A percentile compares a stretch with the other conserved stretches of the same genome.
These are phyloP conservation scores for Parotocinclus haroldoi DNA, from an alignment of 2,797 vertebrate genomes.

Conservation along the genomic window DNA sequence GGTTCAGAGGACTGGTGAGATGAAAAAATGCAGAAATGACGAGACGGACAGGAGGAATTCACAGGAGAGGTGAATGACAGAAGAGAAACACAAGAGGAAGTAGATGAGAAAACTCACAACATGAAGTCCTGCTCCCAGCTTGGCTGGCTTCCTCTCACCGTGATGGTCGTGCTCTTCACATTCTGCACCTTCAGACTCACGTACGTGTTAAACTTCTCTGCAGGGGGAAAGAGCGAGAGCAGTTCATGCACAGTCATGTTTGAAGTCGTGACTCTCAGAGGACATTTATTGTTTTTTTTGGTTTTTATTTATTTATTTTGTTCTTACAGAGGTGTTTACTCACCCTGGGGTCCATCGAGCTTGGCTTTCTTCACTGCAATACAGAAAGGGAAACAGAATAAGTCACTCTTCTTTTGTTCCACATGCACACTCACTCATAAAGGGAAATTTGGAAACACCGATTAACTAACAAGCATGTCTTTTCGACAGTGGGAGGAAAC, in stretches of 20 bases:
- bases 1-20: neutral
- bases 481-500: too few relatives aligned
- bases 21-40: neutral
- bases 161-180: slow-evolving; percentile 98
- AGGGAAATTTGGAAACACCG: too few relatives aligned
- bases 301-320: neutral
- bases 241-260: neutral
- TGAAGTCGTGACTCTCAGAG: neutral
- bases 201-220: slow-evolving; percentile 98
- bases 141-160: slow-evolving; percentile 89
- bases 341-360: slow-evolving; percentile 94
- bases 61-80: neutral
- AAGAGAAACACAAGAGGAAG: neutral
- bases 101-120: slow-evolving; percentile 80
- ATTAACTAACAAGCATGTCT: too few relatives aligned
- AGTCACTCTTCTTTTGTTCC: too few relatives aligned
- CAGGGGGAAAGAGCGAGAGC: slow-evolving; percentile 5
- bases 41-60: neutral
- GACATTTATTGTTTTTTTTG: neutral
- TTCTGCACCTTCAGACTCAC: slow-evolving; percentile 99
- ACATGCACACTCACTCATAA: too few relatives aligned
- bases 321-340: slow-evolving; percentile 50
- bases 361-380: slow-evolving; percentile 96
- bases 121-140: slow-evolving; percentile 99
- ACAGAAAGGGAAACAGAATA: slow-evolving; percentile 57